Evolutionary conservation across 2,113 vertebrate species (phyloP).

Genomic region (Pseudolaguvia tuberculata): DNA sequence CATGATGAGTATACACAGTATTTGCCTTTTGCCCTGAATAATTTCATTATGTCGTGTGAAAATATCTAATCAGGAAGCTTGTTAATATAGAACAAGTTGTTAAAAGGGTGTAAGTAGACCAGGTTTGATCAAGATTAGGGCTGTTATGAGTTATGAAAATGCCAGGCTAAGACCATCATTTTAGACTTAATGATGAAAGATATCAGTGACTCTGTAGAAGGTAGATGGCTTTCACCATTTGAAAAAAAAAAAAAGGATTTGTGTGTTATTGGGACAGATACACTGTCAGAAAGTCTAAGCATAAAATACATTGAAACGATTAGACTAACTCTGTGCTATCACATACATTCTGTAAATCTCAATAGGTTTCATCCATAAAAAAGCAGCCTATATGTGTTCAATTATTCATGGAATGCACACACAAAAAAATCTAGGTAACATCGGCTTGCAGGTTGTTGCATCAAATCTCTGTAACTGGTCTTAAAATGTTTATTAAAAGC

Average conservation of each 20-base stretch:
- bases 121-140: neutral
- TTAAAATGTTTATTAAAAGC: neutral
- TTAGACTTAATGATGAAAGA: neutral
- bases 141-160: neutral
- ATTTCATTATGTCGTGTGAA: neutral
- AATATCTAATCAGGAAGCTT: neutral
- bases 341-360: neutral
- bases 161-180: neutral
- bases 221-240: neutral
- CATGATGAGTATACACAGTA: neutral
- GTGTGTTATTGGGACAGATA: neutral
- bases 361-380: neutral
- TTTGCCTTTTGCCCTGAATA: neutral
- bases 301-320: neutral
- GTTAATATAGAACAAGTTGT: neutral
- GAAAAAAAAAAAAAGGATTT: neutral
- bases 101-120: neutral
- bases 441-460: neutral
- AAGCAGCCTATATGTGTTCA: neutral
- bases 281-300: neutral
- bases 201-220: neutral
- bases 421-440: neutral
- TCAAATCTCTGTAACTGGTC: neutral
- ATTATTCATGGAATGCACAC: neutral
- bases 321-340: neutral